A percentile compares a stretch with the other conserved stretches of the same genome.
These are phyloP conservation scores for Drosophila teissieri DNA, from an alignment of 1,140 invertebrate genomes.

Conservation along the genomic window DNA sequence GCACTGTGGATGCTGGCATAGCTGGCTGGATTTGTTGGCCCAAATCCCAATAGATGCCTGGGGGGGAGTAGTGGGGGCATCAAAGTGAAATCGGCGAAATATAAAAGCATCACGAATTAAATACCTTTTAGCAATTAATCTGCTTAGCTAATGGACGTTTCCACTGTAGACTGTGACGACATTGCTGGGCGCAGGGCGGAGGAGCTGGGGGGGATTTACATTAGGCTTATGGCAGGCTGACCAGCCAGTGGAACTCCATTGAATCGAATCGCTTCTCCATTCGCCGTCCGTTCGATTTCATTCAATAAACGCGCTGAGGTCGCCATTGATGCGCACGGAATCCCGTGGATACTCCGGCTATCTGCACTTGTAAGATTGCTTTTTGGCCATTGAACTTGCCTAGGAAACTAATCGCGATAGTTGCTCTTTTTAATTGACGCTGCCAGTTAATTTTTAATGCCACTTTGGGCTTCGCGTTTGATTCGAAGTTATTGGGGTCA, in stretches of 20 bases:
- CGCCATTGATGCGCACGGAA: constrained; percentile 48
- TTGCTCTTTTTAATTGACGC: background rate
- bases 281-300: constrained; percentile 69
- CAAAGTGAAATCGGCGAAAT: constrained; percentile 54
- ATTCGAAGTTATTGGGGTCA: too few species aligned
- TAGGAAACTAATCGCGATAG: background rate
- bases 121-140: constrained; percentile 83
- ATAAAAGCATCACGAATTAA: constrained; percentile 82
- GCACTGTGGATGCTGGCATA: constrained; percentile 30
- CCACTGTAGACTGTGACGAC: constrained; percentile 58
- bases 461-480: background rate
- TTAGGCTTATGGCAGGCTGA: constrained; percentile 70
- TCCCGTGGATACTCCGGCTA: constrained; percentile 7
- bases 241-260: constrained; percentile 50
- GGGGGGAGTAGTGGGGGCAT: constrained; percentile 7
- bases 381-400: background rate
- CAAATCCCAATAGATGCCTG: background rate
- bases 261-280: constrained; percentile 60
- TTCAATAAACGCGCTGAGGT: constrained; percentile 64
- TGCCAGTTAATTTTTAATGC: background rate
- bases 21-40: constrained; percentile 5
- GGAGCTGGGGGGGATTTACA: constrained; percentile 37
- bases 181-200: background rate
- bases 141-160: constrained; percentile 82
- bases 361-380: background rate